These are phyloP conservation scores for Drosophila falleni DNA, from an alignment of 2,888 invertebrate genomes.

Conservation along the genomic window DNA sequence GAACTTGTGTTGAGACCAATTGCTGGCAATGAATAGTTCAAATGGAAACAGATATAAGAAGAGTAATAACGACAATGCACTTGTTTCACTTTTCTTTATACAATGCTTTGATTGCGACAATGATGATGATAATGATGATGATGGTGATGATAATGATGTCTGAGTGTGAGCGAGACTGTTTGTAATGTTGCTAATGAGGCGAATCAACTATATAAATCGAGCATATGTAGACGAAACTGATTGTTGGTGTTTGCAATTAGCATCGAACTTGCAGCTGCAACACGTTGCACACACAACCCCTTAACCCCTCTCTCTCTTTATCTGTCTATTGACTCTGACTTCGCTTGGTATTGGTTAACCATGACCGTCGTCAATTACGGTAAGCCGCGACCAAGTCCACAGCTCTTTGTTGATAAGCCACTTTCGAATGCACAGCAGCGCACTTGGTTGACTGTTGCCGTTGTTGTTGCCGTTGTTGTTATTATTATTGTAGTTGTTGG, in stretches of 20 bases:
- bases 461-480: slow-evolving; percentile 16
- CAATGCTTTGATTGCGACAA: slow-evolving; percentile 10
- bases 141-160: slow-evolving; percentile 23
- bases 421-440: slow-evolving; percentile 64
- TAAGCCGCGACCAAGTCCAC: slow-evolving; percentile 70
- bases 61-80: slow-evolving; percentile 41
- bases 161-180: slow-evolving; percentile 26
- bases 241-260: slow-evolving; percentile 69
- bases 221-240: slow-evolving; percentile 51
- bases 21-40: slow-evolving; percentile 74
- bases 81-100: slow-evolving; percentile 65
- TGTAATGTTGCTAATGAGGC: slow-evolving; percentile 62
- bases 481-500: slow-evolving; percentile 20
- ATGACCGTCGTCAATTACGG: slow-evolving; percentile 66
- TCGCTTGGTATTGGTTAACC: slow-evolving; percentile 38
- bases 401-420: slow-evolving; percentile 74
- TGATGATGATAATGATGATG: slow-evolving; percentile 11
- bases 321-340: neutral
- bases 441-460: slow-evolving; percentile 46
- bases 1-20: slow-evolving; percentile 45
- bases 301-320: too few relatives aligned
- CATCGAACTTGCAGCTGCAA: slow-evolving; percentile 59
- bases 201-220: slow-evolving; percentile 63
- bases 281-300: slow-evolving; percentile 7
- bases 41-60: slow-evolving; percentile 51